These are phyloP conservation scores for Procavia capensis DNA, from an alignment of 2,113 vertebrate genomes.

Conservation along the genomic window DNA sequence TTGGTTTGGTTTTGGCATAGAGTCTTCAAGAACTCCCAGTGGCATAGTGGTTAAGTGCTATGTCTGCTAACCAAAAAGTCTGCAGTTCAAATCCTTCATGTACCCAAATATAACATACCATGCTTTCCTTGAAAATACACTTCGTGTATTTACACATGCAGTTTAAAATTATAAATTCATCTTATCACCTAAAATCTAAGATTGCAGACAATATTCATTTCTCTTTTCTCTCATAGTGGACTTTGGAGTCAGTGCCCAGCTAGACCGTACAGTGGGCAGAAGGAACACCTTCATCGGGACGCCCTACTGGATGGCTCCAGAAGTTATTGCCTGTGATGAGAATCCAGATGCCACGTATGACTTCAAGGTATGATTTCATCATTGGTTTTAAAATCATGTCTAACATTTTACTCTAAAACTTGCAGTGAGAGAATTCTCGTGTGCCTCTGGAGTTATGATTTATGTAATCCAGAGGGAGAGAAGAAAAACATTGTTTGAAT, in stretches of 20 bases:
- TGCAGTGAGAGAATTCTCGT: not conserved
- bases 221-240: slow-evolving; percentile 89
- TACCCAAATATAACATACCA: not conserved
- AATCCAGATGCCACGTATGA: slow-evolving; percentile 99
- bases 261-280: slow-evolving; percentile 97
- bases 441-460: not conserved
- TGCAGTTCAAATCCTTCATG: too few species aligned
- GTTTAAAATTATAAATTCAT: not conserved
- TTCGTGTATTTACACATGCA: not conserved
- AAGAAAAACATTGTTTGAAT: not conserved
- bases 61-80: too few species aligned
- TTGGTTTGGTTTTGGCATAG: too few species aligned
- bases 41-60: too few species aligned
- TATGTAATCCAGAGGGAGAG: not conserved
- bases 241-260: slow-evolving; percentile 98
- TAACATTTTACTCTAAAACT: not conserved
- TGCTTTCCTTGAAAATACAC: not conserved
- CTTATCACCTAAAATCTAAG: rapidly evolving
- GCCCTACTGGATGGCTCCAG: slow-evolving; percentile 99
- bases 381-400: not conserved
- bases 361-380: slow-evolving; percentile 92
- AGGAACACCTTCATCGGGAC: slow-evolving; percentile 99
- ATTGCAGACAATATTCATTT: slow-evolving; percentile 17
- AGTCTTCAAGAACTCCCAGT: too few species aligned
- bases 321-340: slow-evolving; percentile 98